A percentile compares a stretch with the other conserved stretches of the same genome.
Conservation (phyloP, 2,797 vertebrate genomes). For the Danio albolineatus region DNA sequence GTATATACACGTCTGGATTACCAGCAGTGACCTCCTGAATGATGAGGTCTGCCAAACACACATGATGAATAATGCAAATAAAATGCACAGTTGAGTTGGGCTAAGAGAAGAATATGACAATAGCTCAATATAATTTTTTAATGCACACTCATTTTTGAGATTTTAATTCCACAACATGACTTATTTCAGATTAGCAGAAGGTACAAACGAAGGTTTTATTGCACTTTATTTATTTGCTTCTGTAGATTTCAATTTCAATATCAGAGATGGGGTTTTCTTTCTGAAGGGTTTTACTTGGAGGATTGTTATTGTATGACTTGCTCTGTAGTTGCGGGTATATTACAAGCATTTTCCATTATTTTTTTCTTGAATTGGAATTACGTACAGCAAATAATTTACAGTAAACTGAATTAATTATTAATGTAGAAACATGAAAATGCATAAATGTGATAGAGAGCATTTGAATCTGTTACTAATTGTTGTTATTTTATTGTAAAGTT, state of each 20-base stretch:
- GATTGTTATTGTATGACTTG: no score
- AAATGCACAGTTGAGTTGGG: not conserved
- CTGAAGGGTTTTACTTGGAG: not conserved
- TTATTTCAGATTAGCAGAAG: not conserved
- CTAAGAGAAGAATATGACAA: not conserved
- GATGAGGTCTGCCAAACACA: not conserved
- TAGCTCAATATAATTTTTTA: not conserved
- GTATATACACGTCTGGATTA: constrained; percentile 12
- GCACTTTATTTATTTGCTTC: not conserved
- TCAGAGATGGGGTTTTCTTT: not conserved
- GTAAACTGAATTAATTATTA: no score
- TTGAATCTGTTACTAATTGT: no score
- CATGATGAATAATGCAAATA: not conserved
- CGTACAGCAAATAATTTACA: no score
- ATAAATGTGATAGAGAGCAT: no score
- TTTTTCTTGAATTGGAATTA: no score
- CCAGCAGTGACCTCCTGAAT: constrained; percentile 17
- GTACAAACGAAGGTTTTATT: no score
- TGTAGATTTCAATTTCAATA: not conserved
- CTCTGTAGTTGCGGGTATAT: no score
- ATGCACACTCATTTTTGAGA: not conserved
- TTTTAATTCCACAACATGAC: not conserved
- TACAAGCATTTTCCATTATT: no score
- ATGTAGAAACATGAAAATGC: no score
- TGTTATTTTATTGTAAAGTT: no score